These are phyloP conservation scores for Gastrophryne carolinensis DNA, from an alignment of 2,797 vertebrate genomes.

Conservation along the genomic window DNA sequence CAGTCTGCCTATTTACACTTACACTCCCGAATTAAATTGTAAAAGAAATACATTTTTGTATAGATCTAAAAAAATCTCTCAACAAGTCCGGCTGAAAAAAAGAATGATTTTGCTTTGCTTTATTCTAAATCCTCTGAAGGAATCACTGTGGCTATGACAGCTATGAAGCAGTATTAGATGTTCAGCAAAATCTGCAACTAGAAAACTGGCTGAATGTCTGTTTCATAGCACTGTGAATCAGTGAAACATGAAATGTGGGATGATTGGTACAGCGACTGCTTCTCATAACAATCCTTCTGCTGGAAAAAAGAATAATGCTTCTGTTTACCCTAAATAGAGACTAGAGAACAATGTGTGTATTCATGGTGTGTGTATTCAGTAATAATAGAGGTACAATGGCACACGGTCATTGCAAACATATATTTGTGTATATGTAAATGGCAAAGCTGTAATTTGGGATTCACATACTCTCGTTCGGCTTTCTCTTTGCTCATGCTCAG, in stretches of 20 bases:
- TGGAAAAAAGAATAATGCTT: neutral
- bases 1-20: no score
- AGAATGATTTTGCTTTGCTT: neutral
- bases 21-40: no score
- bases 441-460: neutral
- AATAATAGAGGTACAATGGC: neutral
- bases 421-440: neutral
- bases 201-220: neutral
- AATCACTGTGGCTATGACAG: neutral
- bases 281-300: neutral
- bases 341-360: neutral
- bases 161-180: neutral
- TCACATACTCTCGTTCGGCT: conserved; percentile 80
- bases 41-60: no score
- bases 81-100: neutral
- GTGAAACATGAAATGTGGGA: neutral
- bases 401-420: neutral
- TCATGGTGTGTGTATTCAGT: no score
- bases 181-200: neutral
- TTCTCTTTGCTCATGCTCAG: conserved; percentile 80
- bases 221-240: neutral
- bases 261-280: neutral
- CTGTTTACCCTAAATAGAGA: neutral
- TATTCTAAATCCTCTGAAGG: neutral
- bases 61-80: neutral